Evolutionary conservation across 1,140 invertebrate genomes (phyloP).

Genomic region (Laodelphax striatellus): DNA sequence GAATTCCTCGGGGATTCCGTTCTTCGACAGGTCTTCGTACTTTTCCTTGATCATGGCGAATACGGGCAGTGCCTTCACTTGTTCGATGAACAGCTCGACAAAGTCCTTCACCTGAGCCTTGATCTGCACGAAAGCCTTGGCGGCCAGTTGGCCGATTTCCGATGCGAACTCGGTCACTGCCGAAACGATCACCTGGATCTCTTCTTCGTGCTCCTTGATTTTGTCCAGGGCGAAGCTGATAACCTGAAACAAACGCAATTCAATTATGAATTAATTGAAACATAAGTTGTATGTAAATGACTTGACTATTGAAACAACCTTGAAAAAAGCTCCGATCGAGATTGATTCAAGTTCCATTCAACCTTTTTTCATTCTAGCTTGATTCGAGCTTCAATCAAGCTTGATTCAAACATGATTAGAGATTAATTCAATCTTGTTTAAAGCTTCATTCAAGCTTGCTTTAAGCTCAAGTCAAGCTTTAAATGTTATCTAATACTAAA

Average conservation of each 20-base stretch:
- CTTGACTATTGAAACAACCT: too few species aligned
- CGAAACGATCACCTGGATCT: slow-evolving; percentile 48
- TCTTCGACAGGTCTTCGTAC: slow-evolving; percentile 17
- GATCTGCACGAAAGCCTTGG: slow-evolving; percentile 34
- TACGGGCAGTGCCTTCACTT: slow-evolving; percentile 41
- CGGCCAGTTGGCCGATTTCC: slow-evolving; percentile 38
- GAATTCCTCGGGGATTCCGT: slow-evolving; percentile 32
- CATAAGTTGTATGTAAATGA: too few species aligned
- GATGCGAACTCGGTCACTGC: slow-evolving; percentile 38
- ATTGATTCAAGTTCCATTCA: too few species aligned
- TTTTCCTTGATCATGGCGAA: slow-evolving; percentile 41
- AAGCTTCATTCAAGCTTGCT: too few species aligned
- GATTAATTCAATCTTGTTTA: too few species aligned
- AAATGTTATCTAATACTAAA: too few species aligned
- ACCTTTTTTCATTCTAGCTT: too few species aligned
- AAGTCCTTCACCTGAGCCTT: slow-evolving; percentile 37
- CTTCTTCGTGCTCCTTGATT: slow-evolving; percentile 40
- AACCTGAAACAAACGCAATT: neutral
- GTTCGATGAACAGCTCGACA: slow-evolving; percentile 32
- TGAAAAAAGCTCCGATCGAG: too few species aligned
- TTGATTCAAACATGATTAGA: too few species aligned
- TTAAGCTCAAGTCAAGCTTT: too few species aligned
- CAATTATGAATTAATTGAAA: too few species aligned
- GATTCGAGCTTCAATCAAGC: too few species aligned
- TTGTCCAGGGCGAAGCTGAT: slow-evolving; percentile 21